phyloP scores from a whole-genome alignment of 2,888 invertebrate species.

The Diabrotica balteata region DNA sequence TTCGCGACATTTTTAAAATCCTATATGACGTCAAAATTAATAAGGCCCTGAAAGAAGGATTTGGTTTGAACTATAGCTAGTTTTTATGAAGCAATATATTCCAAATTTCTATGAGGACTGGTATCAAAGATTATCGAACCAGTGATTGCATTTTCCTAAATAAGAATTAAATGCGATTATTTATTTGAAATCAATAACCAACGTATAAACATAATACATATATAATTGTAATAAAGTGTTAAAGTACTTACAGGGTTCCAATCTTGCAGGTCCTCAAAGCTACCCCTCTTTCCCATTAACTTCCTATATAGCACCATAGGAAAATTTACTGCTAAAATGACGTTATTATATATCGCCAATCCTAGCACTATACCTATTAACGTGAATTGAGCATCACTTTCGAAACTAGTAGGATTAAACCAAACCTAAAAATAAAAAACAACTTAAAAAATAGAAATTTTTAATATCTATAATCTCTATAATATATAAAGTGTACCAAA shows the following conservation, averaged over 20 bases:
- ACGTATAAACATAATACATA: neutral
- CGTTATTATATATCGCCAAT: conserved; percentile 94
- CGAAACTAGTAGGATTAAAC: conserved; percentile 94
- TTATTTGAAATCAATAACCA: too few relatives aligned
- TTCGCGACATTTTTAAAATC: too few relatives aligned
- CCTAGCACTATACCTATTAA: conserved; percentile 87
- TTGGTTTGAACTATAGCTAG: too few relatives aligned
- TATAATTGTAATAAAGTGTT: neutral
- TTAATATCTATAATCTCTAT: too few relatives aligned
- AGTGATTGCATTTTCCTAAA: too few relatives aligned
- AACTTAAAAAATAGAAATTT: neutral
- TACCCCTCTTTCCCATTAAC: conserved; percentile 87
- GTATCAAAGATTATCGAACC: too few relatives aligned
- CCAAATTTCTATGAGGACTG: too few relatives aligned
- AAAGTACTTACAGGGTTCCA: conserved; percentile 80
- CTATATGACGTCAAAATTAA: too few relatives aligned
- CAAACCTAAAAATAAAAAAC: conserved; percentile 57
- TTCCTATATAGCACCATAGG: conserved; percentile 96
- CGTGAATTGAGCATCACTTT: conserved; percentile 93
- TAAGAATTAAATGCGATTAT: too few relatives aligned
- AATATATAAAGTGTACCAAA: too few relatives aligned
- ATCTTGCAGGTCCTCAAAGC: conserved; percentile 85
- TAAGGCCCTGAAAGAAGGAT: too few relatives aligned
- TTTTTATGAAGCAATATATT: too few relatives aligned
- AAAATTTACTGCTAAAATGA: conserved; percentile 92